phyloP scores from a whole-genome alignment of 2,888 invertebrate species.

The Athripsodes cinereus region DNA sequence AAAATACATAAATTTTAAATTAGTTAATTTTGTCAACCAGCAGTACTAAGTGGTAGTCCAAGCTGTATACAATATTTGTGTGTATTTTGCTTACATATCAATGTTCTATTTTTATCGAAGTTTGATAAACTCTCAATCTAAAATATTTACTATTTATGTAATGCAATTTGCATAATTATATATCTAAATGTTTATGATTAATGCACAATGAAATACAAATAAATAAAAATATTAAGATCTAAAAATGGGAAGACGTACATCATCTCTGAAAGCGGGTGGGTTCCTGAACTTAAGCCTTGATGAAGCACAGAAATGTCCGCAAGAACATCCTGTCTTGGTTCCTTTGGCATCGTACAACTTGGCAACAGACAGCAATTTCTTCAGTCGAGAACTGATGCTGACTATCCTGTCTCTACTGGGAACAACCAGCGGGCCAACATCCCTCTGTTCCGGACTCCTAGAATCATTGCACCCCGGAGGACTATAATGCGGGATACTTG shows the following conservation, averaged over 20 bases:
- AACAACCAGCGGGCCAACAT: slow-evolving; percentile 5
- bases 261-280: slow-evolving; percentile 5
- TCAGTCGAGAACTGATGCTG: slow-evolving; percentile 38
- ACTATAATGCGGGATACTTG: neutral
- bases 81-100: too few relatives aligned
- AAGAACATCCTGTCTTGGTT: slow-evolving; percentile 43
- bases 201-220: neutral
- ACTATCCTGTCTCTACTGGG: slow-evolving; percentile 21
- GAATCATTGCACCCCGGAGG: neutral
- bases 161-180: too few relatives aligned
- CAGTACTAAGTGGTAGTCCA: too few relatives aligned
- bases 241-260: slow-evolving; percentile 8
- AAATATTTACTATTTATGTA: too few relatives aligned
- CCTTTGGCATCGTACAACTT: slow-evolving; percentile 40
- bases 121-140: too few relatives aligned
- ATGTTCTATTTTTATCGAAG: too few relatives aligned
- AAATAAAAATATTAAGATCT: too few relatives aligned
- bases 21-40: too few relatives aligned
- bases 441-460: neutral
- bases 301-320: slow-evolving; percentile 50
- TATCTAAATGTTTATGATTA: neutral
- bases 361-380: slow-evolving; percentile 50
- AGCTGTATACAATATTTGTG: too few relatives aligned
- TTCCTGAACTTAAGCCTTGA: slow-evolving; percentile 22
- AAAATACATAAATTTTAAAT: too few relatives aligned